These are phyloP conservation scores for Echiichthys vipera DNA, from an alignment of 2,797 vertebrate species.

Conservation along the genomic window DNA sequence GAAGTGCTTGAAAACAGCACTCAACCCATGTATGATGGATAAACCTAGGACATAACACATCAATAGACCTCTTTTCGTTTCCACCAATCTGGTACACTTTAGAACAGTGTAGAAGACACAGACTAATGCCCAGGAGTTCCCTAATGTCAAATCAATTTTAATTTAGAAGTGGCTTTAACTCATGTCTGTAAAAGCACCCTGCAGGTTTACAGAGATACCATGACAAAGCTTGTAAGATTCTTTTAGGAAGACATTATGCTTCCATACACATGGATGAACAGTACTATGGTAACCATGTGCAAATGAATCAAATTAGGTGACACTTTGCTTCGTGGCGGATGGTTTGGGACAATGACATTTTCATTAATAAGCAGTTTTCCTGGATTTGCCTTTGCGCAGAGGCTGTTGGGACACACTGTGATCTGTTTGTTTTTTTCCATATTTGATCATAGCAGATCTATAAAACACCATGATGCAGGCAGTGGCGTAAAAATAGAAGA, in stretches of 20 bases:
- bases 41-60: slow-evolving; percentile 29
- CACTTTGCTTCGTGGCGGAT: slow-evolving; percentile 10
- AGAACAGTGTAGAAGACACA: slow-evolving; percentile 50
- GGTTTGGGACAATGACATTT: slow-evolving; percentile 19
- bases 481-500: neutral
- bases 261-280: slow-evolving; percentile 16
- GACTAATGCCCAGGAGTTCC: slow-evolving; percentile 60
- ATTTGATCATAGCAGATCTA: neutral
- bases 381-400: slow-evolving; percentile 9
- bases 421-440: neutral
- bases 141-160: slow-evolving; percentile 80
- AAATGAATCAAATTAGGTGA: slow-evolving; percentile 32
- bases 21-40: slow-evolving; percentile 15
- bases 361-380: slow-evolving; percentile 35
- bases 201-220: slow-evolving; percentile 42
- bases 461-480: neutral
- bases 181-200: slow-evolving; percentile 58
- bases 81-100: slow-evolving; percentile 46
- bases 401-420: neutral
- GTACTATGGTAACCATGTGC: neutral
- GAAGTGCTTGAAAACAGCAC: neutral
- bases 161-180: slow-evolving; percentile 72
- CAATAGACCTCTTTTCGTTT: slow-evolving; percentile 36
- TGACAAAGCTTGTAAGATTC: slow-evolving; percentile 30
- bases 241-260: slow-evolving; percentile 36